A percentile compares a stretch with the other conserved stretches of the same genome.
phyloP scores from a whole-genome alignment of 1,140 invertebrate genomes.

The Neuroterus valhalla region DNA sequence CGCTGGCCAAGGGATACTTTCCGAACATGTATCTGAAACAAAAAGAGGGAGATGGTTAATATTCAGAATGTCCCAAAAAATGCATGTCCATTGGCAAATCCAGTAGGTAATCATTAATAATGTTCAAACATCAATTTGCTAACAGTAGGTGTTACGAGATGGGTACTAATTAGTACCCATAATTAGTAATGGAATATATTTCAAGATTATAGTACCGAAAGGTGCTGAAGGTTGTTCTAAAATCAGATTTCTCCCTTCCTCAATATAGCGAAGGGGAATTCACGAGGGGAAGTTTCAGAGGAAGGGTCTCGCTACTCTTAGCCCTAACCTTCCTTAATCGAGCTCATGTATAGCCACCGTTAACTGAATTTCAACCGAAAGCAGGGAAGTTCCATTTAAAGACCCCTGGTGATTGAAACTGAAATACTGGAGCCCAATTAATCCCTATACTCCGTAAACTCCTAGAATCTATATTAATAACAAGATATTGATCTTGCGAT shows the following conservation, averaged over 20 bases:
- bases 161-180: too few species aligned
- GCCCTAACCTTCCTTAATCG: constrained; percentile 22
- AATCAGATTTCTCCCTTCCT: neutral
- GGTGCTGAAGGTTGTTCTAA: too few species aligned
- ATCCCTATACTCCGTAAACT: neutral
- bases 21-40: constrained; percentile 56
- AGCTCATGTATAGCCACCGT: neutral
- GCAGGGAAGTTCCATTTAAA: neutral
- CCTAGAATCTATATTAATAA: neutral
- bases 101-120: too few species aligned
- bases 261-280: neutral
- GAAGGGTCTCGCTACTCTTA: constrained; percentile 5
- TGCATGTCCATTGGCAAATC: too few species aligned
- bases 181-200: too few species aligned
- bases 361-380: neutral
- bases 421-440: too few species aligned
- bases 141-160: too few species aligned
- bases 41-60: constrained; percentile 24
- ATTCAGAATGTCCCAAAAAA: neutral
- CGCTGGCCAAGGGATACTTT: constrained; percentile 35
- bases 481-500: neutral
- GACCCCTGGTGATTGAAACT: neutral
- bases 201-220: too few species aligned
- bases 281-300: constrained; percentile 5
- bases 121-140: too few species aligned